Conservation (phyloP, 23 tunicate genomes). For the Diplosoma virens region DNA sequence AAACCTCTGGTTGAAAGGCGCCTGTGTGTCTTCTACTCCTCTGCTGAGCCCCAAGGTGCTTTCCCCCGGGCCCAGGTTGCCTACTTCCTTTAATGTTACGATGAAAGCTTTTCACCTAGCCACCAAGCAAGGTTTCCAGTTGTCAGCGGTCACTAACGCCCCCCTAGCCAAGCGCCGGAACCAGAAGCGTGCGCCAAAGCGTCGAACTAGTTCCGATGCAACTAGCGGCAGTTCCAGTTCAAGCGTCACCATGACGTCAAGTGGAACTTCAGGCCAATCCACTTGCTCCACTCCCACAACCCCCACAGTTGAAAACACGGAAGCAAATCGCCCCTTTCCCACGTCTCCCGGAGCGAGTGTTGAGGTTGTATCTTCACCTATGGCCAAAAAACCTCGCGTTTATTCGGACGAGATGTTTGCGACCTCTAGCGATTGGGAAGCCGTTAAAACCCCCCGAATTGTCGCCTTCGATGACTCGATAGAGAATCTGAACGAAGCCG, state of each 20-base stretch:
- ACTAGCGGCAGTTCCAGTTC: conserved; percentile 64
- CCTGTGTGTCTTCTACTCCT: conserved; percentile 63
- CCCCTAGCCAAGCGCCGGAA: conserved; percentile 81
- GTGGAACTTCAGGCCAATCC: conserved; percentile 23
- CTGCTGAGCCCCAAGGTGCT: conserved; percentile 61
- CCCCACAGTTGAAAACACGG: conserved; percentile 22
- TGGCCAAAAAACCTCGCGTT: conserved; percentile 35
- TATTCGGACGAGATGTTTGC: background rate
- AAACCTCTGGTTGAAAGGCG: conserved; percentile 72
- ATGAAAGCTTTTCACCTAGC: conserved; percentile 69
- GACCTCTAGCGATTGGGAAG: background rate
- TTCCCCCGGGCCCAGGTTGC: conserved; percentile 69
- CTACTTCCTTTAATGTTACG: conserved; percentile 60
- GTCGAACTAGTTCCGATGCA: conserved; percentile 42
- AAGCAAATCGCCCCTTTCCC: background rate
- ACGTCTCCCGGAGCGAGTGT: conserved; percentile 4
- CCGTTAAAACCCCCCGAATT: background rate
- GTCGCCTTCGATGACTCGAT: conserved; percentile 9
- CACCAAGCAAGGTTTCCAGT: conserved; percentile 67
- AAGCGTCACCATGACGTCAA: conserved; percentile 34
- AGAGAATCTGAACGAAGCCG: background rate
- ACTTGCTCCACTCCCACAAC: conserved; percentile 45
- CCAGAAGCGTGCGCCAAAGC: conserved; percentile 48
- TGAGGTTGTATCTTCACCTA: conserved; percentile 34
- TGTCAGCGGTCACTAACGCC: conserved; percentile 81